Evolutionary conservation across 2,888 invertebrate genomes (phyloP).

Genomic region (Hedya salicella): DNA sequence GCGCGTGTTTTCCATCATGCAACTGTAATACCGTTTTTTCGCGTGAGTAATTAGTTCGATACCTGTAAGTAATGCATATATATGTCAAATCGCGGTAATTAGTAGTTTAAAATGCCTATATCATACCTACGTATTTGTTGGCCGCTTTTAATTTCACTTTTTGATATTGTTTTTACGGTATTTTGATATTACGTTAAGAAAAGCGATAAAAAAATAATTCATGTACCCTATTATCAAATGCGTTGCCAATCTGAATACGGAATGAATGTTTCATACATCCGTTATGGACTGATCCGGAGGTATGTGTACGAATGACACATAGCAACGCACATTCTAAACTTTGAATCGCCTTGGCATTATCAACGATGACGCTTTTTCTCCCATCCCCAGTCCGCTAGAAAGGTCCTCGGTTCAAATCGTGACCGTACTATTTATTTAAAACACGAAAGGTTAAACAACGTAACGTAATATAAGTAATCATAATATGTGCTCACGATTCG

Average conservation of each 20-base stretch:
- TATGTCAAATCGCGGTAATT: not conserved
- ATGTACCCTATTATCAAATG: too few species aligned
- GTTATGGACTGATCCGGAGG: too few species aligned
- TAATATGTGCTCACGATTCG: conserved; percentile 8
- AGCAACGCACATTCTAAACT: conserved; percentile 5
- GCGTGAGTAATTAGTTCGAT: not conserved
- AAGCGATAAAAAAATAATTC: too few species aligned
- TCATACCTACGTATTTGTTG: too few species aligned
- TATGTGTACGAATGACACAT: conserved; percentile 1
- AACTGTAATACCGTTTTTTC: not conserved
- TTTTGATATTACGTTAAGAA: too few species aligned
- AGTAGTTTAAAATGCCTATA: not conserved
- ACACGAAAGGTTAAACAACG: conserved; percentile 22
- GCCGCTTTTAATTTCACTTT: too few species aligned
- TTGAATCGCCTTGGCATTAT: conserved; percentile 27
- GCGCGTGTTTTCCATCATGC: not conserved
- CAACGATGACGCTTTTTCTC: conserved; percentile 9
- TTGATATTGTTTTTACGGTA: too few species aligned
- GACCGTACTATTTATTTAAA: conserved; percentile 19
- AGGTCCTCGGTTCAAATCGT: conserved; percentile 18
- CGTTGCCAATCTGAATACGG: too few species aligned
- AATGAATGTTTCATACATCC: too few species aligned
- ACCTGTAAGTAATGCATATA: not conserved
- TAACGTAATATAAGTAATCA: conserved; percentile 12
- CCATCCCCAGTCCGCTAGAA: conserved; percentile 18